Conservation (phyloP, 2,888 invertebrate genomes). For the Argyresthia goedartella region DNA sequence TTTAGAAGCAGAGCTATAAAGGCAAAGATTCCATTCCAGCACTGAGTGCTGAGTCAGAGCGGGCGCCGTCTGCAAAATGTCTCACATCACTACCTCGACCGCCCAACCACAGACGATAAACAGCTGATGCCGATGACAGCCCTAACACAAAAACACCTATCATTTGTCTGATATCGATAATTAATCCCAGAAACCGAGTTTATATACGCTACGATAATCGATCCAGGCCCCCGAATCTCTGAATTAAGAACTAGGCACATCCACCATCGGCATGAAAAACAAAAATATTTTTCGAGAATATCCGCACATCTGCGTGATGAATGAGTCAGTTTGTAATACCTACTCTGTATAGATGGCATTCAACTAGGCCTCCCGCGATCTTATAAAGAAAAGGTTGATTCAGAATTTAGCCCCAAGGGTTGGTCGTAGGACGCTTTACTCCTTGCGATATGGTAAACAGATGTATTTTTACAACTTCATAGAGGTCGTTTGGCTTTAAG, state of each 20-base stretch:
- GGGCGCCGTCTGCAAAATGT: conserved; percentile 71
- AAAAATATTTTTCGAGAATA: conserved; percentile 3
- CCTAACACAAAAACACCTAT: background rate
- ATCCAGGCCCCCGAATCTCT: too few species aligned
- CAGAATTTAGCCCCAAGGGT: background rate
- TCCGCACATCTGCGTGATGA: conserved; percentile 6
- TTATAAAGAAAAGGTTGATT: background rate
- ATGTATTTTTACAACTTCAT: conserved; percentile 52
- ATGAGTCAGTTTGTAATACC: conserved; percentile 3
- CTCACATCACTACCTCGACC: conserved; percentile 24
- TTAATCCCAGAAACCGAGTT: too few species aligned
- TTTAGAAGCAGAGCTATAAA: conserved; percentile 33
- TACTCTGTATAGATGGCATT: conserved; percentile 1
- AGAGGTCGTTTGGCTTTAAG: conserved; percentile 34
- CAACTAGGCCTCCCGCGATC: conserved; percentile 3
- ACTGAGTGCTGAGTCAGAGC: conserved; percentile 19
- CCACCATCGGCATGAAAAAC: background rate
- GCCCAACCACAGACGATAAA: background rate
- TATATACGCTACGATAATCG: too few species aligned
- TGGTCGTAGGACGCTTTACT: conserved; percentile 19
- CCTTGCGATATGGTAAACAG: conserved; percentile 36
- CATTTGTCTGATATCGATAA: too few species aligned
- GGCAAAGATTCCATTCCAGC: conserved; percentile 60
- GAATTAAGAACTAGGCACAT: background rate
- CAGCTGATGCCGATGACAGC: background rate